Percentiles rank a stretch among this genome's conserved stretches.
Conservation (phyloP, 2,113 vertebrate genomes). For the Eleginops maclovinus region DNA sequence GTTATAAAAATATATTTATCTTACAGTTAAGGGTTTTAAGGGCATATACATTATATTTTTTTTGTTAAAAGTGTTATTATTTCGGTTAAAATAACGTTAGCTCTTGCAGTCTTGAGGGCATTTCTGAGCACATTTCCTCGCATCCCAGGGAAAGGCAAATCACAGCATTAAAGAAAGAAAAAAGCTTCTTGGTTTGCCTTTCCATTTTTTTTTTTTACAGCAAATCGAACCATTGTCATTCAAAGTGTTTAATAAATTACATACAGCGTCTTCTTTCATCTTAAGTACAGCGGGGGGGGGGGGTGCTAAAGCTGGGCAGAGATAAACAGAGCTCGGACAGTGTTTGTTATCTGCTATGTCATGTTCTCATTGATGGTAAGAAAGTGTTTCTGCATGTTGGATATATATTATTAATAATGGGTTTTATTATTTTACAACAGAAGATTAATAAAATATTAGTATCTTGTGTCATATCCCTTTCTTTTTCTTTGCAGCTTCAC, state of each 20-base stretch:
- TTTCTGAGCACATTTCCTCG: constrained; percentile 50
- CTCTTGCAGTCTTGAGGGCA: constrained; percentile 51
- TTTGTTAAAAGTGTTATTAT: constrained; percentile 75
- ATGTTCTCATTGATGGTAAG: constrained; percentile 6
- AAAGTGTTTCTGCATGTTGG: constrained; percentile 21
- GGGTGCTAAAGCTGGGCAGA: constrained; percentile 56
- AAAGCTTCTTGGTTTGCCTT: constrained; percentile 65
- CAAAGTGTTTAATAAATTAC: constrained; percentile 78
- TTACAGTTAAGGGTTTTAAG: constrained; percentile 78
- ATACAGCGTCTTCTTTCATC: constrained; percentile 75
- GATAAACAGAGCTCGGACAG: constrained; percentile 58
- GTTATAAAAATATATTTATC: constrained; percentile 88
- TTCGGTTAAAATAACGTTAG: constrained; percentile 69
- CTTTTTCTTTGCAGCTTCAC: constrained; percentile 30
- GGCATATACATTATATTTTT: constrained; percentile 71
- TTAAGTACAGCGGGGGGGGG: constrained; percentile 73
- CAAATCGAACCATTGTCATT: constrained; percentile 78
- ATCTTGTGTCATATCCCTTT: constrained; percentile 32
- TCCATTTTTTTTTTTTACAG: constrained; percentile 63
- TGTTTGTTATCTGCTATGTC: constrained; percentile 40
- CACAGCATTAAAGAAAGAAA: constrained; percentile 43
- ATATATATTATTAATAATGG: constrained; percentile 42
- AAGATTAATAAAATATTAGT: constrained; percentile 60
- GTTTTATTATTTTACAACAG: constrained; percentile 33
- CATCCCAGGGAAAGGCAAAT: constrained; percentile 62